Evolutionary conservation across 1,140 invertebrate genomes (phyloP), one percentile per base, ranked within the genome.

Genomic region (Bombus confusus): DNA sequence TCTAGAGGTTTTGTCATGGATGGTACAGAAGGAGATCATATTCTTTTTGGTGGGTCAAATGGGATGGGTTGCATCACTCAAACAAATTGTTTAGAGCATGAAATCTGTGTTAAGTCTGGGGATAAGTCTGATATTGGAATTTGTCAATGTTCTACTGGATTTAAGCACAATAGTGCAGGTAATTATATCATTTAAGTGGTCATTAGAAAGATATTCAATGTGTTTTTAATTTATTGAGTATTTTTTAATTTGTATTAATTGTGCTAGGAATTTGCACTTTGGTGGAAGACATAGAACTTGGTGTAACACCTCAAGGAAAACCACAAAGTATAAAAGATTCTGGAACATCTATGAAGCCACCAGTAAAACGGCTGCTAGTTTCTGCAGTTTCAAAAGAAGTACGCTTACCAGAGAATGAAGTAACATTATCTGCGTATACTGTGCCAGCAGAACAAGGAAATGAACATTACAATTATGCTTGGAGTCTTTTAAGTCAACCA

Each of bases 391-490:
- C 97, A 62, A 97, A 98, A 95, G 96, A 96, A 94, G 95, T 96
- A 82, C 87, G 95, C 94, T 77, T 95, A 59, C 95, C 95, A 25
- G 95, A 95, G 75, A 94, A 95, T 81, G 89, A 96, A 93, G 97
- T 97, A 90, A 95, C 96, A 9, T 94, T 99, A 59, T 97, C 97
- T 31, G 98, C 98, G 2, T 98, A 97, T 92, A 98, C 97, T 10
- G 96, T 98, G 34, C 98, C 98, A 64, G 96, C 97, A 88, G 97
- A 97, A 91, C 96, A 96, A 84, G 95, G 96, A 92, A 96, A 96
- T 85, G 96, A 96, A 75, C 97, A 97, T 93, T 99, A 98, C 93
- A 97, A 97, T 88, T 99, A 98, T 95, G 96, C 97, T 37, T 99
- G 98, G 98, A 97, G 96, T 39, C 95, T 99, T 25, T 95, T 99